These are phyloP conservation scores for Coenonympha arcania DNA, from an alignment of 2,888 invertebrate genomes.

Conservation along the genomic window DNA sequence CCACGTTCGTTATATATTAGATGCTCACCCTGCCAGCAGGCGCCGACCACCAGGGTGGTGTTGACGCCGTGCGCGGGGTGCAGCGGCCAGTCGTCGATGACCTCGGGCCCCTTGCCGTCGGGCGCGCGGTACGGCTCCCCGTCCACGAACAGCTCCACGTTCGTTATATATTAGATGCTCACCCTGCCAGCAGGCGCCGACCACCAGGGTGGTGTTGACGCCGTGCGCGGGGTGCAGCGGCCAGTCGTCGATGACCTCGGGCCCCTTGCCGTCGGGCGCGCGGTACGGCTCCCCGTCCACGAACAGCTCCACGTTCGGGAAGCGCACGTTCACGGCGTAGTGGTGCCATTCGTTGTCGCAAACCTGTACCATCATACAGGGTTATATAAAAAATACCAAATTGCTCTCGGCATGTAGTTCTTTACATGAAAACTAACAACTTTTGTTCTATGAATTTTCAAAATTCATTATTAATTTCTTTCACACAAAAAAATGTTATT, in stretches of 20 bases:
- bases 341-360: slow-evolving; percentile 99
- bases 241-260: slow-evolving; percentile 99
- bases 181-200: slow-evolving; percentile 99
- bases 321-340: slow-evolving; percentile 93
- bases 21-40: slow-evolving; percentile 93
- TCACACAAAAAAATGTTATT: no score
- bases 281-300: slow-evolving; percentile 86
- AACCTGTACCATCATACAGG: slow-evolving; percentile 71
- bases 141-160: slow-evolving; percentile 60
- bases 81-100: slow-evolving; percentile 99
- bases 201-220: slow-evolving; percentile 92
- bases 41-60: slow-evolving; percentile 94
- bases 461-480: no score
- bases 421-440: no score
- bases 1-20: slow-evolving; percentile 83
- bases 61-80: slow-evolving; percentile 95
- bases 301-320: slow-evolving; percentile 90
- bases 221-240: slow-evolving; percentile 96
- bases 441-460: no score
- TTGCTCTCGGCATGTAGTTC: no score
- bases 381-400: no score
- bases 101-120: slow-evolving; percentile 85
- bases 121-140: slow-evolving; percentile 77
- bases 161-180: not conserved
- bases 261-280: slow-evolving; percentile 75